Base-by-base conservation (phyloP, 1,140 invertebrate genomes). In the roundworm (Caenorhabditis elegans) region DNA sequence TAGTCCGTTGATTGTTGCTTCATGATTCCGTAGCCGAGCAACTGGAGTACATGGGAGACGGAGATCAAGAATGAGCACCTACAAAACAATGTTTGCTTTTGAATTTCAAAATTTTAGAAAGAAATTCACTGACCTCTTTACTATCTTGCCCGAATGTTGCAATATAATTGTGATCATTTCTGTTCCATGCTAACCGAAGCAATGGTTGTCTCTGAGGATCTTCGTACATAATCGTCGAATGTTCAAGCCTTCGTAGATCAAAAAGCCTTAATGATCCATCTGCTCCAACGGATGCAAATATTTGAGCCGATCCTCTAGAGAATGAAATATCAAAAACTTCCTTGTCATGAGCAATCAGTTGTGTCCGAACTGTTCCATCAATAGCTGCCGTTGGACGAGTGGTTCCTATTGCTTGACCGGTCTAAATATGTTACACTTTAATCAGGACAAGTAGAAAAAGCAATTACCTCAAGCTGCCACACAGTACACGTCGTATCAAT, bases 401-500 rank as follows among this genome's bases (percentile, higher is more conserved):
- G 0, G 95, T 86, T 19, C 87, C 96, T 53, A 99, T 89, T 26
- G 93, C 93, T 90, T 94, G 92, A 22, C 92, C 92, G 17, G 92
- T 93, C 92, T 92, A 85, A 60, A 89, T 43, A 22, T 19, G 24
- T 17, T 6, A 28, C 8, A 84, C 11, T 22, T n/a, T 31, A 15
- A 13, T 78, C 10, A 11, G n/a, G 1, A 3, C 19, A 28, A 17
- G 3, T 46, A 98, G 96, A 86, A 98, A 98, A 84, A 95, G 97
- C 15, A 96, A 97, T n/a, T 96, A 82, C 80, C 75, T 99, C 97
- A 46, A 99, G 90, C 1, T 96, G 96, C 98, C 98, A 99, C 85
- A 99, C 99, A 31, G 98, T 99, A 90, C 97, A 99, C 0, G 98
- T 99, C 6, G 98, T 99, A 88, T 99, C 98, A 86, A 99, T 99